Evolutionary conservation across 2,797 vertebrate genomes (phyloP).

Genomic region (Momotus momota): DNA sequence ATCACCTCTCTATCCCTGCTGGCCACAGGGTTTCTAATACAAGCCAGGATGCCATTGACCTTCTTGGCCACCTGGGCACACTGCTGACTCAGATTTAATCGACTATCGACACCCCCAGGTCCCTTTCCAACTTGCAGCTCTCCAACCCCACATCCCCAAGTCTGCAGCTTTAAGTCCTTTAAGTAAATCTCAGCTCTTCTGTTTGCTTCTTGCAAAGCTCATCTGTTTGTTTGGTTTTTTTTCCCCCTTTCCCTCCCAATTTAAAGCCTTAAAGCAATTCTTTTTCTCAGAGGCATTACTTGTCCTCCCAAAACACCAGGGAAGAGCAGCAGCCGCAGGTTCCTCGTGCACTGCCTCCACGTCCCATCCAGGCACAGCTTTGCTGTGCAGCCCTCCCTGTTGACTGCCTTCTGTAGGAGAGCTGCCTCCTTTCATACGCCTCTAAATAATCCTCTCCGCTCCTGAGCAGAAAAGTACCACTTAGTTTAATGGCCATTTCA

Average conservation of each 20-base stretch:
- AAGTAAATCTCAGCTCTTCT: conserved; percentile 13
- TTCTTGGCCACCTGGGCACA: too few relatives aligned
- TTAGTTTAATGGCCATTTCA: not conserved
- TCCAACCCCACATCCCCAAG: too few relatives aligned
- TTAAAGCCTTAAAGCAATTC: not conserved
- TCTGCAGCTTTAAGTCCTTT: not conserved
- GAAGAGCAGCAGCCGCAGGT: fast-evolving
- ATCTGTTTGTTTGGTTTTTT: not conserved
- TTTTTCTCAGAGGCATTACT: not conserved
- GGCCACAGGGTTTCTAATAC: too few relatives aligned
- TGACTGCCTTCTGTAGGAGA: not conserved
- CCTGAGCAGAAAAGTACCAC: not conserved
- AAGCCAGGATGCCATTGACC: too few relatives aligned
- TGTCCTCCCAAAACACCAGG: not conserved
- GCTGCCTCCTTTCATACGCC: not conserved
- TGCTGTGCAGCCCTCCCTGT: not conserved
- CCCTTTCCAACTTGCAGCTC: too few relatives aligned
- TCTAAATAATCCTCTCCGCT: not conserved
- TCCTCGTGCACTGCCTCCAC: not conserved
- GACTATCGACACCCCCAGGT: too few relatives aligned
- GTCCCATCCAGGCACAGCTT: not conserved
- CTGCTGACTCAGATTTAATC: too few relatives aligned
- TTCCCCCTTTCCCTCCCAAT: not conserved
- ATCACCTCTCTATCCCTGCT: too few relatives aligned
- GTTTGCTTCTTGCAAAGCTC: not conserved